These are phyloP conservation scores for Drosophila suzukii DNA, from an alignment of 1,140 invertebrate genomes.

Conservation along the genomic window DNA sequence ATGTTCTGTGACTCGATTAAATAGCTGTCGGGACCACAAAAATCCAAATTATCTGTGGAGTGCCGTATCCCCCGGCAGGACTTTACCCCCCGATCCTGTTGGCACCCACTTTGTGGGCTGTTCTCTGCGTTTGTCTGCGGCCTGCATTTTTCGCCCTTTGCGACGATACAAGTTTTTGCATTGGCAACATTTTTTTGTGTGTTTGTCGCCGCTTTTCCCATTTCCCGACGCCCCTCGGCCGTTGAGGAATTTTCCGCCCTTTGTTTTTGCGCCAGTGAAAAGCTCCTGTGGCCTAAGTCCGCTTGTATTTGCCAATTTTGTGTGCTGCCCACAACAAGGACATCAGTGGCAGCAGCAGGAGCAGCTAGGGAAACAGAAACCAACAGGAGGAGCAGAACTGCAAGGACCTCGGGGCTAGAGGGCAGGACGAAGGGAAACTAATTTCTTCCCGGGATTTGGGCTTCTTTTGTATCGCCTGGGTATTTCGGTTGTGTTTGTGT, in stretches of 20 bases:
- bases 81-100: constrained; percentile 8
- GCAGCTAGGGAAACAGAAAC: constrained; percentile 2
- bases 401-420: constrained; percentile 34
- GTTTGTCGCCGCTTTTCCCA: constrained; percentile 25
- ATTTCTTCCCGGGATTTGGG: constrained; percentile 69
- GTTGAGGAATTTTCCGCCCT: constrained; percentile 39
- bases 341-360: constrained; percentile 9
- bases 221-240: neutral
- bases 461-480: constrained; percentile 51
- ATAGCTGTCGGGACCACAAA: constrained; percentile 34
- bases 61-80: neutral
- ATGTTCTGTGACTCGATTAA: constrained; percentile 17
- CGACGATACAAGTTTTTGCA: constrained; percentile 65
- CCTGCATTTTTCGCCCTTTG: constrained; percentile 66
- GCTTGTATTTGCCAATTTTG: constrained; percentile 55
- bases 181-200: constrained; percentile 58
- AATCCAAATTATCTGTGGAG: constrained; percentile 50
- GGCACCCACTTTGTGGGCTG: constrained; percentile 39
- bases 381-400: constrained; percentile 28
- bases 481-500: constrained; percentile 37
- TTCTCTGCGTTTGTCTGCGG: constrained; percentile 72
- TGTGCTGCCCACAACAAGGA: constrained; percentile 49
- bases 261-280: constrained; percentile 30
- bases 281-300: constrained; percentile 25
- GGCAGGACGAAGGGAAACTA: constrained; percentile 60